Conservation (phyloP, 2,113 vertebrate genomes). For the Triplophysa siluroides region DNA sequence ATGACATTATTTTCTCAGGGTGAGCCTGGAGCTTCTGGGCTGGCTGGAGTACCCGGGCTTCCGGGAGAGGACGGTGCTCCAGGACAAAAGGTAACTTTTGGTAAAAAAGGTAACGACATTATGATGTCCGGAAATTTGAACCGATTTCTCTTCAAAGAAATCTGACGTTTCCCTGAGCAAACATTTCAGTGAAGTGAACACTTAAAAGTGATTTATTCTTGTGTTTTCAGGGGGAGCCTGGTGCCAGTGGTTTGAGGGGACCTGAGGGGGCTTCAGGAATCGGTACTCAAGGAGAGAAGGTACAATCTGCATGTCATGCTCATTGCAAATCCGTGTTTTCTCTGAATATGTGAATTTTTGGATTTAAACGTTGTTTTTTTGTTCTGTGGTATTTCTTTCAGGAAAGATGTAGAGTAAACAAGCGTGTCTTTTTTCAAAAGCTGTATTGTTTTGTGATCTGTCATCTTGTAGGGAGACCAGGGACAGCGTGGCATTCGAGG, state of each 20-base stretch:
- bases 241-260: constrained; percentile 80
- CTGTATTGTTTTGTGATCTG: constrained; percentile 7
- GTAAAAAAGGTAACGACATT: no score
- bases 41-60: constrained; percentile 82
- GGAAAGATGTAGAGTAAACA: no score
- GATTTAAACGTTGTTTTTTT: no score
- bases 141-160: no score
- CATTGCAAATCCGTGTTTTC: neutral
- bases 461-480: constrained; percentile 80
- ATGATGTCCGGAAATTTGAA: neutral
- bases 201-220: neutral
- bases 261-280: constrained; percentile 79
- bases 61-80: constrained; percentile 85
- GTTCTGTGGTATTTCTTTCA: no score
- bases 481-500: constrained; percentile 86
- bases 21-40: constrained; percentile 78
- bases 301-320: constrained; percentile 41
- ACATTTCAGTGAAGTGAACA: neutral
- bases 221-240: constrained; percentile 79
- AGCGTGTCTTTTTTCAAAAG: constrained; percentile 1
- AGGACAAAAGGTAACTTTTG: constrained; percentile 84
- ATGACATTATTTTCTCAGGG: constrained; percentile 67
- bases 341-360: neutral
- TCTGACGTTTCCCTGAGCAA: neutral
- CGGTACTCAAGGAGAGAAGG: constrained; percentile 88